Evolutionary conservation across 2,797 vertebrate genomes (phyloP), one percentile per base, ranked within the genome.

Genomic region (Brotula barbata): DNA sequence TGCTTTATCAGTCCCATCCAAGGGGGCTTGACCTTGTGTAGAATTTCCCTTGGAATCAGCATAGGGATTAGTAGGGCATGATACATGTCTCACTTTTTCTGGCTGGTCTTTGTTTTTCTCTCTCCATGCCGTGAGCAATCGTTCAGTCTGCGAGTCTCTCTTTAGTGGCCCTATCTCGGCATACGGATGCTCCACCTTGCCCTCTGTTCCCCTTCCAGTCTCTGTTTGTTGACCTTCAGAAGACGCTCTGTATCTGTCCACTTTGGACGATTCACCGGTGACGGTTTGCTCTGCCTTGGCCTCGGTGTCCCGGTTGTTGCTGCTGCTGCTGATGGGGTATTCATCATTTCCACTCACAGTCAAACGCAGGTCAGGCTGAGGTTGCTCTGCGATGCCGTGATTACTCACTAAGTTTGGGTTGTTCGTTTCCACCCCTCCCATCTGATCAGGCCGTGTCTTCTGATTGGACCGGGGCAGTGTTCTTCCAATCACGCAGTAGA

Each of bases 401-500:
- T 2, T 28, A 62, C 17, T 60, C 52, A 51, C 57, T 49, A 54
- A 22, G 58, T 59, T 36, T 23, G 46, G 17, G 17, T 71, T 16
- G 13, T 63, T 39, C 54, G 11, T 62, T 68, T 77, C 67, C 16
- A 42, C 66, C 54, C 67, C 69, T 54, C 47, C 64, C 7, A 7
- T 31, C 45, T 74, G 56, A 49, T 85, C 73, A 63, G 15, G 64
- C 41, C 55, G 48, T 25, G 68, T 61, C 19, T 28, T 50, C 39
- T 72, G 37, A 0, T 47, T 39, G 22, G 31, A 7, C 37, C 6
- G 71, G 3, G 83, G 75, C 68, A 84, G 46, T 0, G 81, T 89
- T 77, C 89, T 85, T 33, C 89, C 89, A 75, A 90, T 80, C 66
- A 90, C 80, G 70, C 87, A 90, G 78, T 89, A 91, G 41, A 92